A percentile compares a stretch with the other conserved stretches of the same genome.
Evolutionary conservation across 2,113 vertebrate genomes (phyloP).

Genomic region (Caranx ignobilis): DNA sequence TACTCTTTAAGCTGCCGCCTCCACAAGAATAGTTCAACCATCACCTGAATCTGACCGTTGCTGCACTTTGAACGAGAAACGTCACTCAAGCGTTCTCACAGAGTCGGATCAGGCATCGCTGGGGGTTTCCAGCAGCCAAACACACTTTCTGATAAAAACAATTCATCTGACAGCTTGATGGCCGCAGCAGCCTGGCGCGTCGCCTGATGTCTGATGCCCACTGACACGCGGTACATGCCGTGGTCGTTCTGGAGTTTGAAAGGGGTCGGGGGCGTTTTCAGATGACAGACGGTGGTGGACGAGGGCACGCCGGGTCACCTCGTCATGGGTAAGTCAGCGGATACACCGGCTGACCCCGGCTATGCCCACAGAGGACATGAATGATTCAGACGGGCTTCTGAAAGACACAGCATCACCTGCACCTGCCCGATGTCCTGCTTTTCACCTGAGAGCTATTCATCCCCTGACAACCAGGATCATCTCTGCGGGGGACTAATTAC

Average conservation of each 20-base stretch:
- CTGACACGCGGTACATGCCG: neutral
- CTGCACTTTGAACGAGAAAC: neutral
- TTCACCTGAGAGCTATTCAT: constrained; percentile 71
- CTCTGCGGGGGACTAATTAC: constrained; percentile 72
- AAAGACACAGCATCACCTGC: constrained; percentile 54
- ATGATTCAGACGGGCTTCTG: constrained; percentile 69
- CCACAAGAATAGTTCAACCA: constrained; percentile 28
- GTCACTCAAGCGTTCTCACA: neutral
- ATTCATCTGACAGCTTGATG: constrained; percentile 9
- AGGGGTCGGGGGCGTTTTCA: neutral
- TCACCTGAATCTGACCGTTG: constrained; percentile 32
- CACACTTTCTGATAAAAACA: neutral
- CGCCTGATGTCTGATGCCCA: neutral
- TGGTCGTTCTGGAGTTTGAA: neutral
- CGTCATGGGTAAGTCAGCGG: constrained; percentile 31
- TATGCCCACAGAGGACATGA: constrained; percentile 62
- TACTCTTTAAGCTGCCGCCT: constrained; percentile 24
- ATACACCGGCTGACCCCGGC: constrained; percentile 36
- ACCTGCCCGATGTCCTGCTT: constrained; percentile 57
- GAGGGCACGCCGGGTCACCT: constrained; percentile 39
- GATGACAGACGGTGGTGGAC: neutral
- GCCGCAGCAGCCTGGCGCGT: neutral
- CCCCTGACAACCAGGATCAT: constrained; percentile 58
- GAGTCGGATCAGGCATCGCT: neutral
- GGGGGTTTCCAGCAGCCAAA: neutral